Conservation (phyloP, 2,113 vertebrate species). For the Sceloporus tristichus region DNA sequence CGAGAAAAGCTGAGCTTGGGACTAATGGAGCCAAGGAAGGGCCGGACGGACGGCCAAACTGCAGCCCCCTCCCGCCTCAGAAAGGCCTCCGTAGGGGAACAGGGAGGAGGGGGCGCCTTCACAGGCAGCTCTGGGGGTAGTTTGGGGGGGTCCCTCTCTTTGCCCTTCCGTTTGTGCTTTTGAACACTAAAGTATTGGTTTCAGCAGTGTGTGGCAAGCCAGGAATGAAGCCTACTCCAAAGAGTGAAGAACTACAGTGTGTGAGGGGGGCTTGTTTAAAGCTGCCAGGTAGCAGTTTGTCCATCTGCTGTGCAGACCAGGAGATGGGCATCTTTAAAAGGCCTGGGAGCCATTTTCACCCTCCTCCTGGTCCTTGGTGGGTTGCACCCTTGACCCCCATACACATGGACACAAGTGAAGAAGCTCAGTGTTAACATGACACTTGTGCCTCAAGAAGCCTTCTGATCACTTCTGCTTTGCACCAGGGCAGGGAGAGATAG, state of each 20-base stretch:
- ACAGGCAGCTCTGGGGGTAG: not conserved
- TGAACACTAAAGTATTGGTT: accelerated
- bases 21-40: not conserved
- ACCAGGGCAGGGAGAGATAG: too few relatives aligned
- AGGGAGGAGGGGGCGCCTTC: not conserved
- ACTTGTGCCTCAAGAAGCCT: not conserved
- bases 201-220: accelerated
- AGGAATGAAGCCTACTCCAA: not conserved
- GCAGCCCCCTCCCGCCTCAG: not conserved
- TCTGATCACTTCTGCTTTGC: too few relatives aligned
- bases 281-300: too few relatives aligned
- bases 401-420: not conserved
- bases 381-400: too few relatives aligned
- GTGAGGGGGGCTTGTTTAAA: not conserved
- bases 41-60: not conserved
- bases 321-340: too few relatives aligned
- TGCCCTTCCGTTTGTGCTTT: not conserved
- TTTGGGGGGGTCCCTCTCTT: not conserved
- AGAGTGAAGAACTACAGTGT: not conserved
- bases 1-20: constrained; percentile 46
- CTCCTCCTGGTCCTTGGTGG: too few relatives aligned
- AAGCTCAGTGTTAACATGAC: not conserved
- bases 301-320: too few relatives aligned
- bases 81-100: constrained; percentile 23
- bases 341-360: too few relatives aligned